Evolutionary conservation across 2,797 vertebrate species (phyloP).

Genomic region (Lindbergichthys nudifrons): DNA sequence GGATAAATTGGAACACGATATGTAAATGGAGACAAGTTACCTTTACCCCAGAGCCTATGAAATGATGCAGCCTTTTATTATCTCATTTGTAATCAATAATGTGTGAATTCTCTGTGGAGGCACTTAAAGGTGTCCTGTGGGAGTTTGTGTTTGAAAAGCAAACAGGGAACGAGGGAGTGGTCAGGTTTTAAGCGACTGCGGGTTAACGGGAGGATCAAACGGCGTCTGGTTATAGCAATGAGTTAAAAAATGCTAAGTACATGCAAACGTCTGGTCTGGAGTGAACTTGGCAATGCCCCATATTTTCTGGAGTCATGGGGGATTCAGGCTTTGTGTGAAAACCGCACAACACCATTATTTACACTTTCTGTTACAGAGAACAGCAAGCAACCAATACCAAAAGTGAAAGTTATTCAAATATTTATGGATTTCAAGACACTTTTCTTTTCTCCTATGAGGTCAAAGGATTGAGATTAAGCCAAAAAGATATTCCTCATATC

Average conservation of each 20-base stretch:
- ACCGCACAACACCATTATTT: conserved; percentile 40
- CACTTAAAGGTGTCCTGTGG: conserved; percentile 51
- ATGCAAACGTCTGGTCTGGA: not conserved
- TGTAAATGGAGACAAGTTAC: conserved; percentile 63
- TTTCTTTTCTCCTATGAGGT: conserved; percentile 36
- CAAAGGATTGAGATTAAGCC: conserved; percentile 41
- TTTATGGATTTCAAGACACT: conserved; percentile 47
- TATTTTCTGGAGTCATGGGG: conserved; percentile 15
- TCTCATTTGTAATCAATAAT: conserved; percentile 78
- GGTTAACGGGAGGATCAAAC: conserved; percentile 36
- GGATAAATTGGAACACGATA: conserved; percentile 52
- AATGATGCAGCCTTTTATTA: conserved; percentile 71
- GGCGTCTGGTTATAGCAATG: conserved; percentile 1
- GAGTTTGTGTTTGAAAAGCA: conserved; percentile 57
- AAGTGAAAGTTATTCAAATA: conserved; percentile 45
- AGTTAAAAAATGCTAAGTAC: conserved; percentile 32
- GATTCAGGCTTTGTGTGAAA: conserved; percentile 17
- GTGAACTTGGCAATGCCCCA: conserved; percentile 9
- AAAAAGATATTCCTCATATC: conserved; percentile 10
- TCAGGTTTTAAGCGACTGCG: conserved; percentile 19
- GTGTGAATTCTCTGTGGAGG: conserved; percentile 62
- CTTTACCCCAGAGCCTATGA: conserved; percentile 63
- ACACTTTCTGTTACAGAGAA: conserved; percentile 28
- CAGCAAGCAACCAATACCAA: conserved; percentile 20
- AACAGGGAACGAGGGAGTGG: conserved; percentile 36